phyloP scores from a whole-genome alignment of 2,797 vertebrate genomes.

The Galaxias olidus region DNA sequence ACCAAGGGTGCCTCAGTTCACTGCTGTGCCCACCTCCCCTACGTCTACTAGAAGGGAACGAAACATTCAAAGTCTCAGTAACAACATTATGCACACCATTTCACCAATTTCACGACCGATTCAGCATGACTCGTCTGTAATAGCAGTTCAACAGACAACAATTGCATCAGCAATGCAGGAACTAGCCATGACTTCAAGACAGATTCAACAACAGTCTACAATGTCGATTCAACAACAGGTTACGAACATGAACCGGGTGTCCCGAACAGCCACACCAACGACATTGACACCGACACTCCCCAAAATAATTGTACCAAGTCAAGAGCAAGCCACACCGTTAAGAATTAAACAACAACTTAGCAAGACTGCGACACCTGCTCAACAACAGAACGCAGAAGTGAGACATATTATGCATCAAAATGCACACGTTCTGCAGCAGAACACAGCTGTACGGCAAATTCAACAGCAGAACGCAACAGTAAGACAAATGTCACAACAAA shows the following conservation, averaged over 20 bases:
- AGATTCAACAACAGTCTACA: neutral
- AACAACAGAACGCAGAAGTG: too few relatives aligned
- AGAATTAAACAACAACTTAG: neutral
- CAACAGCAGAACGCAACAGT: too few relatives aligned
- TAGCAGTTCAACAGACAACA: neutral
- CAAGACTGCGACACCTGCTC: too few relatives aligned
- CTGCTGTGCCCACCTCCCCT: neutral
- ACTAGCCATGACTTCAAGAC: too few relatives aligned
- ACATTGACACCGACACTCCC: too few relatives aligned
- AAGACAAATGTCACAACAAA: too few relatives aligned
- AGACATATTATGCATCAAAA: too few relatives aligned
- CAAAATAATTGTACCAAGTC: neutral
- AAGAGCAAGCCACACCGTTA: neutral
- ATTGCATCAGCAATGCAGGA: neutral
- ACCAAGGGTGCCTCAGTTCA: neutral
- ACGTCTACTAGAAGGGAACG: neutral
- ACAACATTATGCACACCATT: too few relatives aligned
- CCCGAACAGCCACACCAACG: neutral
- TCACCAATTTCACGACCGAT: too few relatives aligned
- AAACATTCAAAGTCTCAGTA: neutral
- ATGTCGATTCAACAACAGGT: neutral
- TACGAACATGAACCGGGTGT: too few relatives aligned
- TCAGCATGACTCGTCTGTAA: constrained; percentile 20
- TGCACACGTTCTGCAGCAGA: too few relatives aligned
- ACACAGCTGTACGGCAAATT: too few relatives aligned